Evolutionary conservation across 35 echinoderm and acorn worm genomes (phyloP).

Genomic region (Diadema setosum): DNA sequence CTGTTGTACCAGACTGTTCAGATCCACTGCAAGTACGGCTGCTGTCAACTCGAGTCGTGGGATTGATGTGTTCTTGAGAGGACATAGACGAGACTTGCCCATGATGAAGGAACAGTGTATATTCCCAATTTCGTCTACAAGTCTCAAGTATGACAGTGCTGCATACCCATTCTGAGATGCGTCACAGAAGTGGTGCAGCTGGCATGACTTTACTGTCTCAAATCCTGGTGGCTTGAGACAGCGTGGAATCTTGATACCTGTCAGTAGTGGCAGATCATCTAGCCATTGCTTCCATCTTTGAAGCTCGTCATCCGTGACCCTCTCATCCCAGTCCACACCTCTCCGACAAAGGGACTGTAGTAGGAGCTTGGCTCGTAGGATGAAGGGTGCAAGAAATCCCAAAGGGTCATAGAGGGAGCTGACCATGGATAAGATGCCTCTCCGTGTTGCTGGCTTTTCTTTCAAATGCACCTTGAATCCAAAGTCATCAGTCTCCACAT

Average conservation of each 20-base stretch:
- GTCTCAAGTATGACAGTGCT: neutral
- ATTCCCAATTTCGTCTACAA: neutral
- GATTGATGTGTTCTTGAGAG: conserved; percentile 16
- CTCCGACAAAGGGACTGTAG: too few relatives aligned
- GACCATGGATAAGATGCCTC: too few relatives aligned
- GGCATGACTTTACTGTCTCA: neutral
- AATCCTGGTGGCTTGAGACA: neutral
- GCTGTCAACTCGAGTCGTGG: conserved; percentile 36
- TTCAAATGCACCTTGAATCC: too few relatives aligned
- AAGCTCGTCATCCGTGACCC: too few relatives aligned
- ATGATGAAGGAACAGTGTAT: conserved; percentile 46
- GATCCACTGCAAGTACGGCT: conserved; percentile 17
- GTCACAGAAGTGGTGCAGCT: conserved; percentile 37
- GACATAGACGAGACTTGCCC: neutral
- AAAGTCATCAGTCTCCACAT: too few relatives aligned
- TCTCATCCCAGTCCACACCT: too few relatives aligned
- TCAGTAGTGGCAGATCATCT: neutral
- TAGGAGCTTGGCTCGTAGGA: neutral
- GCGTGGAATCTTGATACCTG: neutral
- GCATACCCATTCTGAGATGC: conserved; percentile 42
- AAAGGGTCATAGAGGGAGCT: conserved; percentile 11
- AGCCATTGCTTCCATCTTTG: neutral
- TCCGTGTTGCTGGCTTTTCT: too few relatives aligned
- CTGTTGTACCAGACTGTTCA: neutral
- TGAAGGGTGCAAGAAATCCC: conserved; percentile 7